phyloP scores from a whole-genome alignment of 2,113 vertebrate genomes.

The Gnathonemus echidnorhynchus region DNA sequence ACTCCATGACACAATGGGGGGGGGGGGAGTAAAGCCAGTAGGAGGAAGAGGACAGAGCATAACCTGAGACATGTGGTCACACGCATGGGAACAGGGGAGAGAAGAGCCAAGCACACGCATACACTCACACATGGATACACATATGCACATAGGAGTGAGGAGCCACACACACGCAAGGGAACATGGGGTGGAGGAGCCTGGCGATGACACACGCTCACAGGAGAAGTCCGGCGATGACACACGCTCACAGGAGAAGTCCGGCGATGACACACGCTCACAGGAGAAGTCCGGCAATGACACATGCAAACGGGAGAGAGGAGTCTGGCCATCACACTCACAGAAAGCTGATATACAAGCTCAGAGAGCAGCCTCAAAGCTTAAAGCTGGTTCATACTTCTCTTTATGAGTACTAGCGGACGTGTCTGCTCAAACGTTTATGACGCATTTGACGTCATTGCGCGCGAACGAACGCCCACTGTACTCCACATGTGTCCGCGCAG shows the following conservation, averaged over 20 bases:
- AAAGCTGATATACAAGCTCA: neutral
- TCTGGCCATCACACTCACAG: neutral
- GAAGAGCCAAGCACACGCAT: neutral
- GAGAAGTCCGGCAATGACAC: neutral
- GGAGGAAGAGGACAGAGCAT: neutral
- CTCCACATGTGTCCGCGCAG: too few species aligned
- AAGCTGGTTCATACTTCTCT: too few species aligned
- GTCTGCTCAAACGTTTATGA: too few species aligned
- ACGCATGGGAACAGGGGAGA: neutral
- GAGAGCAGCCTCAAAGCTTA: neutral
- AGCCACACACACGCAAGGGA: neutral
- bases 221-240: neutral
- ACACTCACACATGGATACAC: neutral
- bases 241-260: neutral
- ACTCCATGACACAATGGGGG: neutral
- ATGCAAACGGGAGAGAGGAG: neutral
- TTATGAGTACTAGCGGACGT: too few species aligned
- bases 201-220: too few species aligned
- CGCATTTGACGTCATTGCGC: too few species aligned
- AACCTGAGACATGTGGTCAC: neutral
- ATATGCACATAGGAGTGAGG: neutral
- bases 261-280: too few species aligned
- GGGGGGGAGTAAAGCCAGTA: neutral
- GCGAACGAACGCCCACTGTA: too few species aligned
- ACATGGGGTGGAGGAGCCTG: too few species aligned